Base-by-base conservation (phyloP, 2,888 invertebrate species). In the Bedellia somnulentella region DNA sequence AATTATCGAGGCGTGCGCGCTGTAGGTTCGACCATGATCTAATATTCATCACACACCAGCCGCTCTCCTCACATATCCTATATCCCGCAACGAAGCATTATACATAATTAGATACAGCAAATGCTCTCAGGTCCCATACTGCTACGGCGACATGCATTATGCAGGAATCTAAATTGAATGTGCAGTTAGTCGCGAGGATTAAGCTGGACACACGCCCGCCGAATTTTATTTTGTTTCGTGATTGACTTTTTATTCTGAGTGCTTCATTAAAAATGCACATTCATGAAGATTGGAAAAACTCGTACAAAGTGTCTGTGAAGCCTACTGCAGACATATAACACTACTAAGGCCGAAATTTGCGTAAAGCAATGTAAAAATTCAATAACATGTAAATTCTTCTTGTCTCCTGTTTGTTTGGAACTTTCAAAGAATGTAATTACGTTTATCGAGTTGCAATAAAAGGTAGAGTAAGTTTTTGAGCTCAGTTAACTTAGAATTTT, bases 371-470 rank as follows among this genome's bases (percentile, higher is more conserved):
- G 26, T 61, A 70, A 71, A 70, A 70, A 73, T 63, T 68, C 73
- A 75, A 73, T 73, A 75, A 66, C 61, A 75, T 75, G 73, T 68
- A 73, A 75, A 75, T 73, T 57, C 47, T 45, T 38, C 38, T 52
- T 50, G 18, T 18, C 18, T 18, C 18, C 55, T 50, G 52, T 52
- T 56, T 57, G 54, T 56, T 57, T 58, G 55, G 54, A 66, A 66
- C 55, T 64, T 71, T 70, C 57, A 51, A 58, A 57, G 56, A 51
- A 60, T 57, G 50, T 57, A n/a, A n/a, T n/a, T n/a, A n/a, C n/a
- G n/a, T n/a, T n/a, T n/a, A n/a, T n/a, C n/a, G n/a, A n/a, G n/a
- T n/a, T n/a, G n/a, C n/a, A n/a, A n/a, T n/a, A n/a, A n/a, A n/a
- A n/a, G n/a, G n/a, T n/a, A n/a, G n/a, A n/a, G n/a, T n/a, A n/a